Conservation (phyloP, 2,113 vertebrate genomes). For the Bujurquina vittata region DNA sequence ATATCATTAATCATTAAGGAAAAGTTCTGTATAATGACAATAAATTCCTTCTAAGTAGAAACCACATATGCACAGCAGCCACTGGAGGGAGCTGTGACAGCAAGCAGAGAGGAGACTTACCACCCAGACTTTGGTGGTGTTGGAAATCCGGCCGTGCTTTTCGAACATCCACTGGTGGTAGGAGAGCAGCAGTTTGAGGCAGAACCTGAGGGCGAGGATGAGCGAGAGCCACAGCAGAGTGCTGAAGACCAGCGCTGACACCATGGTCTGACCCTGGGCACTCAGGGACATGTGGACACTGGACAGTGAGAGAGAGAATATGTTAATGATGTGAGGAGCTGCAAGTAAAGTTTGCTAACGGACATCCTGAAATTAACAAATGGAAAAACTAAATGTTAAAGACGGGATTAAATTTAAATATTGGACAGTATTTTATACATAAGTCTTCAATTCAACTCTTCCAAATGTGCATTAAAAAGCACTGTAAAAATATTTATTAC, state of each 20-base stretch:
- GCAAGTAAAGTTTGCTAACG: not conserved
- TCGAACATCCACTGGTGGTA: conserved; percentile 91
- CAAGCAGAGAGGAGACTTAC: conserved; percentile 58
- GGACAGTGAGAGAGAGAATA: not conserved
- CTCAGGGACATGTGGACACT: conserved; percentile 73
- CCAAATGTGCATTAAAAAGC: too few relatives aligned
- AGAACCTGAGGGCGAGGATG: conserved; percentile 85
- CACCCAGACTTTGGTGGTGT: conserved; percentile 88
- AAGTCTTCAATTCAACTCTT: too few relatives aligned
- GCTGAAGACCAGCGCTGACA: conserved; percentile 85
- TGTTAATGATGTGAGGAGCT: not conserved
- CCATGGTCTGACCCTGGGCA: conserved; percentile 78
- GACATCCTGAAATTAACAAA: too few relatives aligned
- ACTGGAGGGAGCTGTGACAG: not conserved
- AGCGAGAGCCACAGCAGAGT: conserved; percentile 87
- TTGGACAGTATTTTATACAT: too few relatives aligned
- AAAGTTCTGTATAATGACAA: too few relatives aligned
- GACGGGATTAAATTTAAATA: too few relatives aligned
- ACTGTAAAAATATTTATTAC: too few relatives aligned
- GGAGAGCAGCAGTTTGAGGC: conserved; percentile 86
- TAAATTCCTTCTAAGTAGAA: not conserved
- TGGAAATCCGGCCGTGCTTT: conserved; percentile 83
- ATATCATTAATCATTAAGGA: too few relatives aligned
- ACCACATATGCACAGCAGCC: fast-evolving
- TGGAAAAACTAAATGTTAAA: too few relatives aligned